Base-by-base conservation (phyloP, 2,797 vertebrate genomes). In the Myotis myotis region DNA sequence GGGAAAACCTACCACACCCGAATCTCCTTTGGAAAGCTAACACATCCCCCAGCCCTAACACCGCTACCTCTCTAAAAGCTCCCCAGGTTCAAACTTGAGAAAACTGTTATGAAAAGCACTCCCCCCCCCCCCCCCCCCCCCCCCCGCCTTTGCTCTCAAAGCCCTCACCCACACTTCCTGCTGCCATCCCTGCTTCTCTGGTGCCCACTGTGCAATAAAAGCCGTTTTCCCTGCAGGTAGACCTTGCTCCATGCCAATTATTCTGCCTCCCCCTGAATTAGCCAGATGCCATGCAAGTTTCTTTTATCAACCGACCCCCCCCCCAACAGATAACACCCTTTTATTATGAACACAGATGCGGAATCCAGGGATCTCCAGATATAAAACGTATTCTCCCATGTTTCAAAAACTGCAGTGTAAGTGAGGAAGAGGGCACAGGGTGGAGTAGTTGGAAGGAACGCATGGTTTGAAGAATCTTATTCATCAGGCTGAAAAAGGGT, bases 391-490 rank as follows among this genome's bases (percentile, higher is more conserved):
- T 95, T 85, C 71, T 86, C 96, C 94, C 95, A 85, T 79, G 96
- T 94, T 97, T 96, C 96, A 96, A 97, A 93, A 95, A 94, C 94
- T 97, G 96, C 96, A 96, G 87, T 95, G 95, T 95, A 80, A 97
- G 97, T 97, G 97, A 98, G 92, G 95, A 87, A 93, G 95, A 78
- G 95, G 95, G 95, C 81, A 95, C 0, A 96, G 96, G 94, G 93
- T 76, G 95, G 96, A 95, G 96, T 96, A 92, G 82, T 20, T 76
- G 90, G 84, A 92, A 96, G 84, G 80, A 89, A 95, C 38, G 95
- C 92, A 70, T 87, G 97, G 98, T 95, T 97, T 97, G 76, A 92
- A 97, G 96, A 97, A 96, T 92, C 62, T 33, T 74, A 79, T 72
- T 95, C 92, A 79, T 89, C 66, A 33, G 60, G 44, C 82, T 89